These are phyloP conservation scores for Yponomeuta malinellus DNA, from an alignment of 2,888 invertebrate species.

Conservation along the genomic window DNA sequence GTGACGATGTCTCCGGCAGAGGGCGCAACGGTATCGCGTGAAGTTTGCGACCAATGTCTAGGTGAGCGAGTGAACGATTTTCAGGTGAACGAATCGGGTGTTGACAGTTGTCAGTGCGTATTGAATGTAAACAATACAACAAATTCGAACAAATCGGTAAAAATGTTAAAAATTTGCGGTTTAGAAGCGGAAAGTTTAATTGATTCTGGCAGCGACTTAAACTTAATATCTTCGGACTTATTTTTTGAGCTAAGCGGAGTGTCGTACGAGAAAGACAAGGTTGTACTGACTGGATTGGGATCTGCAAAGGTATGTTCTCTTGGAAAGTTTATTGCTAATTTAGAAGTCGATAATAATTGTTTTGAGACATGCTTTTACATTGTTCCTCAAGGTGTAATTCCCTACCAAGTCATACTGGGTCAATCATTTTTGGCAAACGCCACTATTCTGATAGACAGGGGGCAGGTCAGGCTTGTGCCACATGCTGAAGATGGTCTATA, in stretches of 20 bases:
- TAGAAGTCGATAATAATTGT: slow-evolving; percentile 3
- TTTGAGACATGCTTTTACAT: slow-evolving; percentile 6
- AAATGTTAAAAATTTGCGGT: slow-evolving; percentile 17
- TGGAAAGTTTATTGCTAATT: not conserved
- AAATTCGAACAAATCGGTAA: slow-evolving; percentile 17
- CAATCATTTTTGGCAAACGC: slow-evolving; percentile 5
- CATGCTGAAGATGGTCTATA: slow-evolving; percentile 19
- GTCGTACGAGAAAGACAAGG: slow-evolving; percentile 17
- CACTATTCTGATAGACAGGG: slow-evolving; percentile 2
- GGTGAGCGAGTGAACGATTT: not conserved
- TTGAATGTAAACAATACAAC: slow-evolving; percentile 16
- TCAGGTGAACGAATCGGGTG: not conserved
- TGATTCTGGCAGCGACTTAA: slow-evolving; percentile 12
- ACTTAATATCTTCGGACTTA: slow-evolving; percentile 8
- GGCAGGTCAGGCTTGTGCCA: not conserved
- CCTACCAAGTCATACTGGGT: not conserved
- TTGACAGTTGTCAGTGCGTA: slow-evolving; percentile 1
- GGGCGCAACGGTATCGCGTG: not conserved
- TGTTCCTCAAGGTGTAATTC: slow-evolving; percentile 5
- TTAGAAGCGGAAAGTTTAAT: slow-evolving; percentile 15
- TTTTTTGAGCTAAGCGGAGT: slow-evolving; percentile 19
- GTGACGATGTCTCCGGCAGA: not conserved
- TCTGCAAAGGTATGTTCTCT: slow-evolving; percentile 9
- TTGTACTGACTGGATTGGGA: slow-evolving; percentile 12
- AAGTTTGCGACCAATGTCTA: not conserved